Conservation (phyloP, 2,888 invertebrate species). For the Hirtodrosophila trivittata region DNA sequence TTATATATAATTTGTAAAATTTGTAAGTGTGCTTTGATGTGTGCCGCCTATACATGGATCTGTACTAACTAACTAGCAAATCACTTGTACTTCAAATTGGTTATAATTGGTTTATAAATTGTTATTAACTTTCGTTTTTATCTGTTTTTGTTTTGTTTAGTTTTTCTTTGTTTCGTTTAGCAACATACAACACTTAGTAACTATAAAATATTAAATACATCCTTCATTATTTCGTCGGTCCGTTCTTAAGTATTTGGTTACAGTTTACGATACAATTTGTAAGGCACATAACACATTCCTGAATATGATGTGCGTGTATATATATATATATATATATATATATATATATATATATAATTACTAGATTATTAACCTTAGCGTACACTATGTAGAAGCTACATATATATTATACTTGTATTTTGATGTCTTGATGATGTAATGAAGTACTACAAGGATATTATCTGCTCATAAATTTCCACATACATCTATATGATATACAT, state of each 20-base stretch:
- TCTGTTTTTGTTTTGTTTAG: slow-evolving; percentile 35
- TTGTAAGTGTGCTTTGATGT: slow-evolving; percentile 48
- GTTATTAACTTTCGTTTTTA: slow-evolving; percentile 1
- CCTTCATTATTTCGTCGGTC: slow-evolving; percentile 14
- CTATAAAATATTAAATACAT: slow-evolving; percentile 77
- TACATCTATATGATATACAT: not conserved
- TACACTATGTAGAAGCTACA: slow-evolving; percentile 13
- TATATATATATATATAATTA: slow-evolving; percentile 10
- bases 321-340: slow-evolving; percentile 30
- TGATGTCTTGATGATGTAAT: slow-evolving; percentile 2
- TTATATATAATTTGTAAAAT: slow-evolving; percentile 39
- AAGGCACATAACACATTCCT: slow-evolving; percentile 79
- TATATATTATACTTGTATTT: slow-evolving; percentile 1
- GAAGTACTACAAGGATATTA: slow-evolving; percentile 13
- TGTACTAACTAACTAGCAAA: slow-evolving; percentile 69
- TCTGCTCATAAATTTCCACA: slow-evolving; percentile 20
- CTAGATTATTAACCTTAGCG: slow-evolving; percentile 18
- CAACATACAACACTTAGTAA: slow-evolving; percentile 68
- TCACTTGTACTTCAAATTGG: slow-evolving; percentile 72
- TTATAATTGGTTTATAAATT: slow-evolving; percentile 18
- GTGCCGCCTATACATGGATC: slow-evolving; percentile 64
- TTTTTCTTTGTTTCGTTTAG: slow-evolving; percentile 35
- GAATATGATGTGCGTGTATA: slow-evolving; percentile 71
- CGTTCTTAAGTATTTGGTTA: slow-evolving; percentile 62
- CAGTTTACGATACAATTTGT: slow-evolving; percentile 51